Conservation (phyloP, 2,113 vertebrate genomes). For the Malurus elegans region DNA sequence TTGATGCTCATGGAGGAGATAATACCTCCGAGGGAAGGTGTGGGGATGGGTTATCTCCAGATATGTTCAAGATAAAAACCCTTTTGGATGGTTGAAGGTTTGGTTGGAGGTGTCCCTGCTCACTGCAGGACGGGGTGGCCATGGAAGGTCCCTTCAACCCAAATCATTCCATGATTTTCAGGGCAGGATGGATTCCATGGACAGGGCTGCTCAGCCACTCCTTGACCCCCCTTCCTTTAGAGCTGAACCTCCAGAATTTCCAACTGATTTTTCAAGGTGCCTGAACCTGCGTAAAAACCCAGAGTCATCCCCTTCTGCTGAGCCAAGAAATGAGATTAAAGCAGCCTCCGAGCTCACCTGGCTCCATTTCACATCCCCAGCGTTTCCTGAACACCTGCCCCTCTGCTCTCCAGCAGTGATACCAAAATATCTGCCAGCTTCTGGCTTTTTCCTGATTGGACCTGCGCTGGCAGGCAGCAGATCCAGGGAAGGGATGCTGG, state of each 20-base stretch:
- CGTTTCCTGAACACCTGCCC: not conserved
- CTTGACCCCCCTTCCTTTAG: not conserved
- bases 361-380: not conserved
- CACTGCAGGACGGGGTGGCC: not conserved
- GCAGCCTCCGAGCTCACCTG: not conserved
- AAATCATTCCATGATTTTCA: not conserved
- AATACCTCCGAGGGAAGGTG: not conserved
- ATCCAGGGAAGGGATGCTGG: not conserved
- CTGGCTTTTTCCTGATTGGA: not conserved
- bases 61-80: fast-evolving
- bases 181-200: not conserved
- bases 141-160: not conserved
- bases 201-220: not conserved
- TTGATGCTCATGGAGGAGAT: not conserved
- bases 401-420: not conserved
- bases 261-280: not conserved
- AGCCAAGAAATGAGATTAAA: conserved; percentile 9
- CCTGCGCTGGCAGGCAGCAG: not conserved
- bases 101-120: not conserved
- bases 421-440: not conserved
- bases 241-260: not conserved
- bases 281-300: not conserved
- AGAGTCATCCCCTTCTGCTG: not conserved
- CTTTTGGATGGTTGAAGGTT: too few relatives aligned
- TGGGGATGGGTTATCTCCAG: not conserved